Conservation (phyloP, 2,888 invertebrate genomes). For the Phragmatobia fuliginosa region DNA sequence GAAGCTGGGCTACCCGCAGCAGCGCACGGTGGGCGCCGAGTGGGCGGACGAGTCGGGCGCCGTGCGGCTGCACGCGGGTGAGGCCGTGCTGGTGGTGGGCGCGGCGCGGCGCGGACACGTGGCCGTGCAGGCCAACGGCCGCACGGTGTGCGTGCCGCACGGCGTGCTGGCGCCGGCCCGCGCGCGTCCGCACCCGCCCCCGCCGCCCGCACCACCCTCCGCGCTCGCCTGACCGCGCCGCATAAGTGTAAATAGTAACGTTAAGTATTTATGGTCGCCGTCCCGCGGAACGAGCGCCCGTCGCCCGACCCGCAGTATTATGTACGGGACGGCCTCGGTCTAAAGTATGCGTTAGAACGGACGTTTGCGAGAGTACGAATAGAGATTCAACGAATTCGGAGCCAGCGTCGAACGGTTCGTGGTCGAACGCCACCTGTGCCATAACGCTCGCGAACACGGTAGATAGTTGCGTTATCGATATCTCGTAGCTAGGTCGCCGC, state of each 20-base stretch:
- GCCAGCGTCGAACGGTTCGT: conserved; percentile 10
- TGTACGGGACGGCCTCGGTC: conserved; percentile 24
- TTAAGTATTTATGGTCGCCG: conserved; percentile 64
- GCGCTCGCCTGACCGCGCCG: conserved; percentile 28
- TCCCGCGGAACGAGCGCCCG: conserved; percentile 13
- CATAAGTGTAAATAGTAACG: conserved; percentile 67
- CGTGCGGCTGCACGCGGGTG: conserved; percentile 90
- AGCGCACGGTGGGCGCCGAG: conserved; percentile 95
- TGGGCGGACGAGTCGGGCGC: conserved; percentile 88
- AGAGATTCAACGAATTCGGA: not conserved
- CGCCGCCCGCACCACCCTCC: conserved; percentile 50
- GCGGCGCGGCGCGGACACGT: conserved; percentile 96
- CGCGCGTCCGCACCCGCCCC: conserved; percentile 67
- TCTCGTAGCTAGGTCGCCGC: conserved; percentile 1
- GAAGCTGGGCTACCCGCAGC: conserved; percentile 97
- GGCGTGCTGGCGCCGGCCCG: conserved; percentile 77
- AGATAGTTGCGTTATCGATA: not conserved
- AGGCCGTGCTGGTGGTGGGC: conserved; percentile 95
- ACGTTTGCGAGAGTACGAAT: not conserved
- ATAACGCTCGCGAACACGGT: conserved; percentile 1
- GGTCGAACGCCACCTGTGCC: conserved; percentile 3
- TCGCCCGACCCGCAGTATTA: conserved; percentile 30
- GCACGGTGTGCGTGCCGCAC: conserved; percentile 78
- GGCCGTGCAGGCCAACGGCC: conserved; percentile 89
- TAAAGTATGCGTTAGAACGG: conserved; percentile 20